These are phyloP conservation scores for Periophthalmus magnuspinnatus DNA, from an alignment of 2,797 vertebrate genomes.

Conservation along the genomic window DNA sequence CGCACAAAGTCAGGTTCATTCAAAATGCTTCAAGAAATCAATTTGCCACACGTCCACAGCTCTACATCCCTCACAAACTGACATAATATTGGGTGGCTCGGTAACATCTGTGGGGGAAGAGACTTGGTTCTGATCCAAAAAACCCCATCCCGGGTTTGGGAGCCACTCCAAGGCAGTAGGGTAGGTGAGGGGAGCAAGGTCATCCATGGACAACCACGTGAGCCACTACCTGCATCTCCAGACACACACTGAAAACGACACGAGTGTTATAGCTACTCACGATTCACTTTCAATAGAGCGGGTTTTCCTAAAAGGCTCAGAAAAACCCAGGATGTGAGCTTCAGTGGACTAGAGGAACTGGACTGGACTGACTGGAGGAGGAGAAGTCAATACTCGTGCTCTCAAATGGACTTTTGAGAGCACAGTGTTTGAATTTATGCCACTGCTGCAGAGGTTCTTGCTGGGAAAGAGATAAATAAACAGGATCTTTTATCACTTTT, in stretches of 20 bases:
- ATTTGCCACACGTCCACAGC: constrained; percentile 15
- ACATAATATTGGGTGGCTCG: constrained; percentile 80
- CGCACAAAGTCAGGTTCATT: neutral
- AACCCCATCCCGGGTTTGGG: constrained; percentile 82
- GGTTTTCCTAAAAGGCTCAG: constrained; percentile 78
- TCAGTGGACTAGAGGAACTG: constrained; percentile 60
- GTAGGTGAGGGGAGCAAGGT: constrained; percentile 85
- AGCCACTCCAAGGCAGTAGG: constrained; percentile 83
- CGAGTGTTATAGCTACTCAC: constrained; percentile 68
- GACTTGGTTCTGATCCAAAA: constrained; percentile 83
- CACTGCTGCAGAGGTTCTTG: constrained; percentile 30
- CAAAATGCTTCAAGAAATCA: constrained; percentile 2
- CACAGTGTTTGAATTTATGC: constrained; percentile 47
- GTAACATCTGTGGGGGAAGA: constrained; percentile 85
- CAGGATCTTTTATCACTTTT: neutral
- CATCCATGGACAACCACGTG: constrained; percentile 81
- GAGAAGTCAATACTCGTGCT: constrained; percentile 38
- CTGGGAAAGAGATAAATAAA: neutral
- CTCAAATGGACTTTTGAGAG: constrained; percentile 61
- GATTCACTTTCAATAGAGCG: constrained; percentile 73
- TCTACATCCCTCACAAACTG: constrained; percentile 76
- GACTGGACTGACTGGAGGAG: constrained; percentile 40
- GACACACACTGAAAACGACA: constrained; percentile 70
- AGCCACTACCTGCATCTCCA: constrained; percentile 72
- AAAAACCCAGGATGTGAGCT: constrained; percentile 78